phyloP scores from a whole-genome alignment of 2,797 vertebrate species.

The Basileuterus tristriatus region DNA sequence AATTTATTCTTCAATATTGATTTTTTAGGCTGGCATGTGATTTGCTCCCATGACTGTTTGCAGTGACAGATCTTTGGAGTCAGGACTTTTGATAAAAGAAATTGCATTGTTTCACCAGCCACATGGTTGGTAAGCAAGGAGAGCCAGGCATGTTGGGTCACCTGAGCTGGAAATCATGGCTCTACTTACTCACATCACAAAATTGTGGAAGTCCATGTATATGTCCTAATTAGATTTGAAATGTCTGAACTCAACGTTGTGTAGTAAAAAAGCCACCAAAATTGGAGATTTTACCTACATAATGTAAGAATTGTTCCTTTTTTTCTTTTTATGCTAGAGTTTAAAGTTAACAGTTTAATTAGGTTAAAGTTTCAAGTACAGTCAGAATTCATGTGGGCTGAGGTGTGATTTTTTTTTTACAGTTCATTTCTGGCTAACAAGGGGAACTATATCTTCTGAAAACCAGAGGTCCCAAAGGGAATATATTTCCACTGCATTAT shows the following conservation, averaged over 20 bases:
- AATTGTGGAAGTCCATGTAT: not conserved
- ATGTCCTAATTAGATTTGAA: not conserved
- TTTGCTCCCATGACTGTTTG: not conserved
- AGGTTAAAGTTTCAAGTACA: not conserved
- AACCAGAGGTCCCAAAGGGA: not conserved
- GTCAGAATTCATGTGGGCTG: not conserved
- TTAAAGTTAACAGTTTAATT: not conserved
- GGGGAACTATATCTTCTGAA: not conserved
- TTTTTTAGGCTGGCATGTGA: not conserved
- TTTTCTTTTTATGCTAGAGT: not conserved
- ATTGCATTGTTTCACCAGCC: not conserved
- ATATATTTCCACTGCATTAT: not conserved
- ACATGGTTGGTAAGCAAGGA: not conserved
- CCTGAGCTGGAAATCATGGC: not conserved
- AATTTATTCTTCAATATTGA: conserved; percentile 28
- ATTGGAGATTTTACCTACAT: not conserved
- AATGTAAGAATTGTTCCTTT: not conserved
- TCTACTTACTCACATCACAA: not conserved
- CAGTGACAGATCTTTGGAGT: not conserved
- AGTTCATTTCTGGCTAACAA: not conserved
- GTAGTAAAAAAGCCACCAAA: not conserved
- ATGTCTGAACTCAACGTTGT: not conserved
- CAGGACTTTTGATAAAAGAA: not conserved
- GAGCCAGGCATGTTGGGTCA: not conserved
- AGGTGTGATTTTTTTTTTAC: not conserved